These are phyloP conservation scores for Trachythela sp. DNA, from an alignment of 64 coral and sea anemone species.

Conservation along the genomic window DNA sequence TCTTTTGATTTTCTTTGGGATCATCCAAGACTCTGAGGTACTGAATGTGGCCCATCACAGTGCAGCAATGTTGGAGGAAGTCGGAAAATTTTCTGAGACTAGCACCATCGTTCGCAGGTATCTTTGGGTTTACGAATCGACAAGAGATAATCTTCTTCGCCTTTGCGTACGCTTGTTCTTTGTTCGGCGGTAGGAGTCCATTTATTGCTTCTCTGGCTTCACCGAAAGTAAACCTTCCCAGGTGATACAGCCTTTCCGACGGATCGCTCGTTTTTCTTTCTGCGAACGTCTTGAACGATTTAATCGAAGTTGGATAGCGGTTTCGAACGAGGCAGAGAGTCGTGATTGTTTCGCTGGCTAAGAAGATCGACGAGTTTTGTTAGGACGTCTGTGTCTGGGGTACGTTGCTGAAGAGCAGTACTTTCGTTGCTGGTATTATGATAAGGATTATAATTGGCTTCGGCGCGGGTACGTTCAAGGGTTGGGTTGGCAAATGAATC, in stretches of 20 bases:
- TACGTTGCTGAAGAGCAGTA: neutral
- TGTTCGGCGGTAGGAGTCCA: conserved; percentile 13
- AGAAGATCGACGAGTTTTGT: too few species aligned
- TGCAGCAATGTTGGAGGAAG: conserved; percentile 35
- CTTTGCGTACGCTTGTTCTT: conserved; percentile 27
- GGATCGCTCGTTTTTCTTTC: conserved; percentile 27
- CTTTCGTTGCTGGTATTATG: neutral
- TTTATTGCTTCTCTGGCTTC: conserved; percentile 47
- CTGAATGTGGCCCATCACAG: too few species aligned
- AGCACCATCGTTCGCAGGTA: conserved; percentile 21
- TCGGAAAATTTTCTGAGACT: conserved; percentile 33
- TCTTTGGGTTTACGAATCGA: conserved; percentile 2
- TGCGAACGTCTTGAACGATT: conserved; percentile 56
- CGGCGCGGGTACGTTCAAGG: neutral
- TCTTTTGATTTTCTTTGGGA: too few species aligned
- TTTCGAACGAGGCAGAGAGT: too few species aligned
- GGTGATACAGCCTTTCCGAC: conserved; percentile 47
- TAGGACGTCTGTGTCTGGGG: too few species aligned
- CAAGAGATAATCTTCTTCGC: neutral
- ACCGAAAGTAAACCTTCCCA: conserved; percentile 28
- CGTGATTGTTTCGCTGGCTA: too few species aligned
- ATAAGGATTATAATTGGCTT: neutral
- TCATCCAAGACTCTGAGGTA: too few species aligned
- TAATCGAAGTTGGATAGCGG: conserved; percentile 51
- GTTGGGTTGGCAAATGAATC: too few species aligned